A percentile compares a stretch with the other conserved stretches of the same genome.
Conservation (phyloP, 92 coral and sea anemone genomes). For the Porites rus region DNA sequence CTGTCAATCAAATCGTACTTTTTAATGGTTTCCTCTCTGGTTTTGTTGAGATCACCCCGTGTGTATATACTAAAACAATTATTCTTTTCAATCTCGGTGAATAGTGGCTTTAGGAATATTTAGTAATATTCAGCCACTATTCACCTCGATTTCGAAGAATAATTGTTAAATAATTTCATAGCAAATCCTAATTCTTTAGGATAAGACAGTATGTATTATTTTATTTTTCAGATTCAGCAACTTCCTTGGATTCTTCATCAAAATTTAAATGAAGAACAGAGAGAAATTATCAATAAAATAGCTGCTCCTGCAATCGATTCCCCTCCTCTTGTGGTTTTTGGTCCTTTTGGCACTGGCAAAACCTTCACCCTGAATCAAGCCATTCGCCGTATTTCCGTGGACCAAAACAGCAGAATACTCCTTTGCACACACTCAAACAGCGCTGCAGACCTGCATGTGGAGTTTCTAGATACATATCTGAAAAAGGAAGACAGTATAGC, state of each 20-base stretch:
- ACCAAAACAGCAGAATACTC: constrained; percentile 60
- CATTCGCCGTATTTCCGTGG: constrained; percentile 38
- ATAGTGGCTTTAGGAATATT: too few relatives aligned
- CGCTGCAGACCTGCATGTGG: constrained; percentile 77
- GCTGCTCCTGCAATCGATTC: constrained; percentile 45
- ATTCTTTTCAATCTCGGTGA: too few relatives aligned
- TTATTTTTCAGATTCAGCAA: background rate
- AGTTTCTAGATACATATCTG: constrained; percentile 48
- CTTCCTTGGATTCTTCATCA: constrained; percentile 54
- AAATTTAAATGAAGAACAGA: constrained; percentile 55
- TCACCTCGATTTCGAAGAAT: too few relatives aligned
- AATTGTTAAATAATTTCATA: too few relatives aligned
- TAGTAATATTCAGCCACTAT: too few relatives aligned
- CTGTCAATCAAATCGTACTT: too few relatives aligned
- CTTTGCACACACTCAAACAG: constrained; percentile 81
- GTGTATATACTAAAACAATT: too few relatives aligned
- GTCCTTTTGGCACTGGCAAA: constrained; percentile 84
- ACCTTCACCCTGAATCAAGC: constrained; percentile 75
- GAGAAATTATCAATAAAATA: constrained; percentile 56
- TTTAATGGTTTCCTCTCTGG: too few relatives aligned
- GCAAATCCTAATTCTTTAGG: too few relatives aligned
- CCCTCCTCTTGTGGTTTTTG: constrained; percentile 71
- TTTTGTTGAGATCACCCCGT: too few relatives aligned
- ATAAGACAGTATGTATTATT: background rate
- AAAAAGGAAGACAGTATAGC: constrained; percentile 16